Evolutionary conservation across 2,888 invertebrate genomes (phyloP), one percentile per base, ranked within the genome.

Genomic region (Rapana venosa): DNA sequence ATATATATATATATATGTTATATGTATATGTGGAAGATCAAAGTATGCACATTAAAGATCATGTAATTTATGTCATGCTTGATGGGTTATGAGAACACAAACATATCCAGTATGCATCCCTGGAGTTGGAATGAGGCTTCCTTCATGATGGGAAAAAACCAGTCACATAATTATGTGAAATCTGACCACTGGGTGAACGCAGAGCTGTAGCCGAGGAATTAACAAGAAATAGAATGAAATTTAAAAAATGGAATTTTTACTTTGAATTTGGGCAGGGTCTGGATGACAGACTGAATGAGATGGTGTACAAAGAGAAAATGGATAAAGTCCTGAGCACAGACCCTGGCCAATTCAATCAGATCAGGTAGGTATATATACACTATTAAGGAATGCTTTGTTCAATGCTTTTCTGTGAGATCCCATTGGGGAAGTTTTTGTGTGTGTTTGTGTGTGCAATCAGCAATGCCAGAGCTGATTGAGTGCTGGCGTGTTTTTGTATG

Each of bases 341-440:
- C 70, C 90, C 92, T 74, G 94, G 92, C 22, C 92, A 94, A 89
- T 93, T 91, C 92, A 92, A 92, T 66, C 92, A 92, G 90, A 92
- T 92, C 86, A 93, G 93, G 93, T 94, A 83, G 35, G 91, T 83
- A 58, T 79, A 87, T 66, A 22, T 26, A 66, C 20, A 66, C 66
- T 13, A 66, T 13, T 66, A 66, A 66, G 13, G 26, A 66, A 66
- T 66, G 66, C 2, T 66, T 17, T 66, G 13, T 13, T 26, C 13
- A 66, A 47, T 47, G 47, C 47, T 47, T 47, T 47, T 47, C 47
- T 47, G 47, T 47, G 47, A 47, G 47, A 32, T 32, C 77, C 2
- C 5, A 15, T 32, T 15, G 13, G 32, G 17, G 77, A 32, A 79
- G 4, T 35, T 79, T 79, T 20, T 32, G 15, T 32, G 26, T 20